These are phyloP conservation scores for Ostrea denselamellosa DNA, from an alignment of 1,140 invertebrate genomes.

Conservation along the genomic window DNA sequence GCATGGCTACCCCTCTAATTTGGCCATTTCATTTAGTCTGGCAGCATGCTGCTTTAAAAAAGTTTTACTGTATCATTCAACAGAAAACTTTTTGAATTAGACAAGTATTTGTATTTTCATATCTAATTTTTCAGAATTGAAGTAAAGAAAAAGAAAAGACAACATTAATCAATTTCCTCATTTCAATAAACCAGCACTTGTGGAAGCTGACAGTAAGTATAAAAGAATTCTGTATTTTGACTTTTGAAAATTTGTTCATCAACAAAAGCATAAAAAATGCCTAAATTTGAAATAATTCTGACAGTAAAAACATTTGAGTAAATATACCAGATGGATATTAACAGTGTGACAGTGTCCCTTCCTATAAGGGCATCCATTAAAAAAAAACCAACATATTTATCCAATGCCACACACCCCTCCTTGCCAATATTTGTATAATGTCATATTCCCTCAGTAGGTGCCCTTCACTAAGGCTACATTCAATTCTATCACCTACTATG, in stretches of 20 bases:
- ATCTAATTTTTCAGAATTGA: no score
- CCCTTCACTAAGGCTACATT: neutral
- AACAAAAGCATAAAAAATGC: neutral
- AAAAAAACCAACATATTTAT: neutral
- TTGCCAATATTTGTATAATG: conserved; percentile 14
- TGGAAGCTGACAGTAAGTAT: no score
- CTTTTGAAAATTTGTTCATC: neutral
- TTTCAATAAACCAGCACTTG: no score
- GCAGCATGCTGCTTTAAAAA: no score
- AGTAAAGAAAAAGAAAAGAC: no score
- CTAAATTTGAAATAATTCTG: neutral
- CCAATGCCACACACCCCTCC: conserved; percentile 3
- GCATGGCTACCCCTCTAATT: no score
- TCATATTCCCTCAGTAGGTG: neutral
- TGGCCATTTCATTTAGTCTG: no score
- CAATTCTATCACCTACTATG: neutral
- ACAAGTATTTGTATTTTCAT: no score
- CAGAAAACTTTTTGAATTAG: no score
- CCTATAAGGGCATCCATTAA: neutral
- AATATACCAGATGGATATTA: neutral
- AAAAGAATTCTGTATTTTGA: neutral
- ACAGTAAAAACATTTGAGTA: neutral
- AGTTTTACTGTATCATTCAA: no score
- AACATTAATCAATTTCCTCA: no score
- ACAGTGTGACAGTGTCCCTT: neutral